Conservation (phyloP, 2,113 vertebrate species). For the Oophaga pumilio region DNA sequence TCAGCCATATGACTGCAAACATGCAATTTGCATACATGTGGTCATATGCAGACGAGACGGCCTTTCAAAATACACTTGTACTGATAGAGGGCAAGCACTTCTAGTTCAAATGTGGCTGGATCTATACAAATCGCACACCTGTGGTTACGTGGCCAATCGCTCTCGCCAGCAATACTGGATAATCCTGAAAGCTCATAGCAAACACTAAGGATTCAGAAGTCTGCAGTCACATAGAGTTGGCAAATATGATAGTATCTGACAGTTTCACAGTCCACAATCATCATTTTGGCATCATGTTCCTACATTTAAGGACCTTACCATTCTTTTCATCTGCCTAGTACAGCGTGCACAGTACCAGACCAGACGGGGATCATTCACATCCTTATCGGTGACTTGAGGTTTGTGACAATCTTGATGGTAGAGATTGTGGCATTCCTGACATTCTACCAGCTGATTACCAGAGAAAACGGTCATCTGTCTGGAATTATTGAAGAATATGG, state of each 20-base stretch:
- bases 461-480: constrained; percentile 98
- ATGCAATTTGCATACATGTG: no score
- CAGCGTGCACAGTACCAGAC: constrained; percentile 98
- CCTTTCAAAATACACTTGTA: no score
- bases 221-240: background rate
- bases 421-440: constrained; percentile 98
- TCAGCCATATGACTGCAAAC: no score
- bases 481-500: constrained; percentile 51
- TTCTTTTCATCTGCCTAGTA: constrained; percentile 96
- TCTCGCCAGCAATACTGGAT: no score
- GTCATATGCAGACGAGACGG: no score
- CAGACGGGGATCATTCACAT: constrained; percentile 94
- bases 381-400: constrained; percentile 97
- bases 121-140: no score
- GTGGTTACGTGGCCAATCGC: no score
- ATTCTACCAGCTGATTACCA: constrained; percentile 96
- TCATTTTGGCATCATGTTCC: background rate
- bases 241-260: background rate
- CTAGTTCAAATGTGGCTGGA: no score
- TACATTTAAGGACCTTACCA: constrained; percentile 76
- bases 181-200: no score
- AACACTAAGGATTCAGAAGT: no score
- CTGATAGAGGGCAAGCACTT: no score
- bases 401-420: constrained; percentile 99
- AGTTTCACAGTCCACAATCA: background rate